Evolutionary conservation across 2,113 vertebrate genomes (phyloP).

Genomic region (Patagioenas fasciata): DNA sequence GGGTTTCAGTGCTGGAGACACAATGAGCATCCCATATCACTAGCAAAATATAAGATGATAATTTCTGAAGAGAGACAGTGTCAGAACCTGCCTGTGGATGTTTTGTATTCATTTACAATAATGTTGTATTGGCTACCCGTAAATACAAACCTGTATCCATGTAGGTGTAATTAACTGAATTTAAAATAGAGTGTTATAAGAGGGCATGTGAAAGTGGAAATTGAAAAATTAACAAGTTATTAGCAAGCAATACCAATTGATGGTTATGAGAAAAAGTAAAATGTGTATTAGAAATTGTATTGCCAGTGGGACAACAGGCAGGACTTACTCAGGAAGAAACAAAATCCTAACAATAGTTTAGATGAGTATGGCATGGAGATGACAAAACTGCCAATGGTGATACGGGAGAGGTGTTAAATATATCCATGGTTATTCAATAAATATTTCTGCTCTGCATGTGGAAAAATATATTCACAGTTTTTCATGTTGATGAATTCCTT

Average conservation of each 20-base stretch:
- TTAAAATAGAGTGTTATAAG: not conserved
- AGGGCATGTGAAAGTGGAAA: not conserved
- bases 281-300: not conserved
- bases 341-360: not conserved
- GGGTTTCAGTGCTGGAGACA: not conserved
- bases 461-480: not conserved
- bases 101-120: not conserved
- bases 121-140: not conserved
- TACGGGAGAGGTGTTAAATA: not conserved
- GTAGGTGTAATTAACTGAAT: not conserved
- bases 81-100: not conserved
- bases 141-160: not conserved
- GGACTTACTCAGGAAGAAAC: not conserved
- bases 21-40: not conserved
- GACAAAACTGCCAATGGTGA: not conserved
- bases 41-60: not conserved
- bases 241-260: not conserved
- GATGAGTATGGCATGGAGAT: not conserved
- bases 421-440: not conserved
- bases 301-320: not conserved
- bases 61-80: not conserved
- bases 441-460: not conserved
- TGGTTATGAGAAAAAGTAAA: not conserved
- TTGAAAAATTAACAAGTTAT: not conserved
- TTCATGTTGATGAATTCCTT: not conserved